phyloP scores from a whole-genome alignment of 35 echinoderm and acorn worm species.

The Heliocidaris erythrogramma region DNA sequence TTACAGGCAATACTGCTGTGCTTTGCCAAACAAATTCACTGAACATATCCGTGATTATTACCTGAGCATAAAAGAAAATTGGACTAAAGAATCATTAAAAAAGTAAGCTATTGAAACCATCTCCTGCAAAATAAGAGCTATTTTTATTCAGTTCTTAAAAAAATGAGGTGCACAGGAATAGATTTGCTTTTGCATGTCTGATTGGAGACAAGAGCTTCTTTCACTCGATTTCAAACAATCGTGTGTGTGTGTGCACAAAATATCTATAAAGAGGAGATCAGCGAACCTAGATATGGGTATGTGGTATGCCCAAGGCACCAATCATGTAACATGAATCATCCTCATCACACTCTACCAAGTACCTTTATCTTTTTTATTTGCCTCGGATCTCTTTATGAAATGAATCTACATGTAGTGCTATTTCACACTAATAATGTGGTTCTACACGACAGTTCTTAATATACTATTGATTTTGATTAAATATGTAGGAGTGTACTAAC shows the following conservation, averaged over 20 bases:
- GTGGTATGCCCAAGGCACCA: not conserved
- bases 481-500: too few species aligned
- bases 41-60: not conserved
- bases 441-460: too few species aligned
- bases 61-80: not conserved
- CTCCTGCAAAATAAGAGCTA: too few species aligned
- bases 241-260: not conserved
- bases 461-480: too few species aligned
- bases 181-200: not conserved
- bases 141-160: too few species aligned
- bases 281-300: not conserved
- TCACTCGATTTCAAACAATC: not conserved
- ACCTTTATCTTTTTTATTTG: not conserved
- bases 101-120: too few species aligned
- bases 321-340: conserved; percentile 17
- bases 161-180: not conserved
- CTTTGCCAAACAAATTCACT: not conserved
- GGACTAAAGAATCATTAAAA: too few species aligned
- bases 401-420: not conserved
- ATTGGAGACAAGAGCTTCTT: not conserved
- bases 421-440: too few species aligned
- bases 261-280: not conserved
- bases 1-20: not conserved
- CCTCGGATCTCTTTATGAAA: not conserved
- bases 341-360: not conserved